Evolutionary conservation across 2,888 invertebrate genomes (phyloP), one percentile per base, ranked within the genome.

Genomic region (Urechis unicinctus): DNA sequence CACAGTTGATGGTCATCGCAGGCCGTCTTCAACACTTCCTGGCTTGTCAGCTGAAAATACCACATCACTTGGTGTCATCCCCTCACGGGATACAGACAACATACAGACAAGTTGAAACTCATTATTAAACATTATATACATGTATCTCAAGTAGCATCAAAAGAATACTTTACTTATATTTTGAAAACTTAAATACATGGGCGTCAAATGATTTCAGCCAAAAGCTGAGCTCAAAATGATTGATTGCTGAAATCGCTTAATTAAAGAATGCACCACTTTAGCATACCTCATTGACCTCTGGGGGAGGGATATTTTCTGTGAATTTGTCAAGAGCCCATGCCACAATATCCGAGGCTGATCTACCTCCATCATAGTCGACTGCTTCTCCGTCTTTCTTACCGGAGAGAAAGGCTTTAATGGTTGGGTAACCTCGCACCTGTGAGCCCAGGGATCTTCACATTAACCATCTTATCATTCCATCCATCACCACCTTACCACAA

Each of bases 1-100:
- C 97, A 97, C 9, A 96, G 81, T 2, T 93, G 91, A 74, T 88
- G 88, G 52, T 88, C 86, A 53, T 88, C 87, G 78, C 97, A 98
- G 0, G 86, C 85, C 1, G 82, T 79, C 66, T 86, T 85, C 70
- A 96, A 82, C 0, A 82, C 81, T 0, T 81, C 78, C n/a, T 63
- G 59, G 9, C 60, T 64, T 1, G 66, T 70, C 55, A 75, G 41
- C 74, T 78, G 64, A 9, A 36, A 36, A 9, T 13, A 65, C 57
- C n/a, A 36, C 21, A 53, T 44, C 52, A 52, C 0, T 43, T 43
- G 24, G 21, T 9, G 25, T 6, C 21, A 31, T 31, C 21, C 6
- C 22, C 36, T 50, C 48, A n/a, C 36, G 22, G 43, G 9, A n/a
- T n/a, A n/a, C n/a, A n/a, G n/a, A n/a, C n/a, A n/a, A n/a, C n/a